phyloP scores from a whole-genome alignment of 2,888 invertebrate species.

The Hemistola chrysoprasaria region DNA sequence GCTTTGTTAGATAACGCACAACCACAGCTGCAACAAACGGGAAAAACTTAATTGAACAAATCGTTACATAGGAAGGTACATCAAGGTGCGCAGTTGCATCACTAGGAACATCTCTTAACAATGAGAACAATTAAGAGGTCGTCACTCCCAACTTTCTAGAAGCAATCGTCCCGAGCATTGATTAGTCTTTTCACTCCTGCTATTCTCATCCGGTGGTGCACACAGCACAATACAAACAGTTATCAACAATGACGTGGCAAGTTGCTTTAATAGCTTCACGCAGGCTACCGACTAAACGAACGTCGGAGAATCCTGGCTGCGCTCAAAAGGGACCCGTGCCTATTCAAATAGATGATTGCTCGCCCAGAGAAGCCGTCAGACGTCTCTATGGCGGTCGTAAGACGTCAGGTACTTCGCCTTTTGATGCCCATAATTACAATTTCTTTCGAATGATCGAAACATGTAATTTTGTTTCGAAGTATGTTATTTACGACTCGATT shows the following conservation, averaged over 20 bases:
- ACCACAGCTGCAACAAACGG: slow-evolving; percentile 87
- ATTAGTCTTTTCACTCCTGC: slow-evolving; percentile 75
- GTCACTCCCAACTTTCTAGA: slow-evolving; percentile 71
- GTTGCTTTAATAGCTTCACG: slow-evolving; percentile 49
- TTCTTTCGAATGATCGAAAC: slow-evolving; percentile 37
- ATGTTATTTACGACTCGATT: slow-evolving; percentile 24
- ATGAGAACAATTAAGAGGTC: slow-evolving; percentile 58
- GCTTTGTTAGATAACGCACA: slow-evolving; percentile 89
- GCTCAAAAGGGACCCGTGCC: slow-evolving; percentile 57
- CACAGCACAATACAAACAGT: slow-evolving; percentile 67
- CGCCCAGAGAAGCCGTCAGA: slow-evolving; percentile 38
- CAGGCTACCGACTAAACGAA: slow-evolving; percentile 68
- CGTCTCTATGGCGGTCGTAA: slow-evolving; percentile 22
- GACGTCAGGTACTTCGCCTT: slow-evolving; percentile 37
- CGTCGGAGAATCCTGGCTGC: slow-evolving; percentile 68
- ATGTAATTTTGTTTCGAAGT: slow-evolving; percentile 38
- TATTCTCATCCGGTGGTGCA: slow-evolving; percentile 57
- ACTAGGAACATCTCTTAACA: slow-evolving; percentile 40
- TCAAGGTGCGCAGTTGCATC: slow-evolving; percentile 26
- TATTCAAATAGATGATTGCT: slow-evolving; percentile 71
- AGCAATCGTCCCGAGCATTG: slow-evolving; percentile 48
- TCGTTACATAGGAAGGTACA: slow-evolving; percentile 19
- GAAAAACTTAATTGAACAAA: slow-evolving; percentile 37
- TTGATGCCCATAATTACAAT: slow-evolving; percentile 50
- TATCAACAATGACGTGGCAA: slow-evolving; percentile 73